phyloP scores from a whole-genome alignment of 2,113 vertebrate species.

The Neolamprologus falcicula region DNA sequence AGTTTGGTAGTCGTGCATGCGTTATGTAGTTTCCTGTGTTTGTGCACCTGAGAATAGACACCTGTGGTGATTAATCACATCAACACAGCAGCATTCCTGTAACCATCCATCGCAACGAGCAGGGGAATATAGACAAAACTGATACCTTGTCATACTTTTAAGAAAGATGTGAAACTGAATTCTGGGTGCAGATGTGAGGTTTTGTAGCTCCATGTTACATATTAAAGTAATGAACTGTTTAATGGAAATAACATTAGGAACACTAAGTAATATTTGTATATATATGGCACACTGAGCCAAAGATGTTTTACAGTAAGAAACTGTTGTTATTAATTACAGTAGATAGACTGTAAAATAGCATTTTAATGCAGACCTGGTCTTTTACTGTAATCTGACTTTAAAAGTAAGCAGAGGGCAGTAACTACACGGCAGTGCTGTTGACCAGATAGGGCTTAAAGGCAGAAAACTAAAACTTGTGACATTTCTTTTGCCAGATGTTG shows the following conservation, averaged over 20 bases:
- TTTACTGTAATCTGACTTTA: not conserved
- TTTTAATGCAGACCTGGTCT: not conserved
- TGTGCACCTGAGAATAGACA: not conserved
- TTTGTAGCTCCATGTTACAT: not conserved
- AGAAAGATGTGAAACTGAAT: not conserved
- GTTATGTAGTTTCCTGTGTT: not conserved
- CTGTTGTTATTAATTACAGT: not conserved
- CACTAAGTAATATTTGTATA: fast-evolving
- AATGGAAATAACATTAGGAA: not conserved
- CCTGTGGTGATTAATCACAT: not conserved
- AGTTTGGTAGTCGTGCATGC: not conserved
- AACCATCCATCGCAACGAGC: not conserved
- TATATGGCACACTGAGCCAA: not conserved
- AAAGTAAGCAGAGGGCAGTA: not conserved
- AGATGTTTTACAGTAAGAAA: not conserved
- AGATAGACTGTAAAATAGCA: not conserved
- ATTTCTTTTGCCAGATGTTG: not conserved
- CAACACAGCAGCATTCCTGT: not conserved
- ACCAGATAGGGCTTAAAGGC: not conserved
- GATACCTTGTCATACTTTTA: not conserved
- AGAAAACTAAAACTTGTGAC: not conserved
- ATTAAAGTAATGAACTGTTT: not conserved
- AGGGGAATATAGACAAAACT: not conserved
- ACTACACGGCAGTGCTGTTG: not conserved
- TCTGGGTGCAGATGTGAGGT: not conserved